Conservation (phyloP, 2,113 vertebrate species). For the Crypturellus undulatus region DNA sequence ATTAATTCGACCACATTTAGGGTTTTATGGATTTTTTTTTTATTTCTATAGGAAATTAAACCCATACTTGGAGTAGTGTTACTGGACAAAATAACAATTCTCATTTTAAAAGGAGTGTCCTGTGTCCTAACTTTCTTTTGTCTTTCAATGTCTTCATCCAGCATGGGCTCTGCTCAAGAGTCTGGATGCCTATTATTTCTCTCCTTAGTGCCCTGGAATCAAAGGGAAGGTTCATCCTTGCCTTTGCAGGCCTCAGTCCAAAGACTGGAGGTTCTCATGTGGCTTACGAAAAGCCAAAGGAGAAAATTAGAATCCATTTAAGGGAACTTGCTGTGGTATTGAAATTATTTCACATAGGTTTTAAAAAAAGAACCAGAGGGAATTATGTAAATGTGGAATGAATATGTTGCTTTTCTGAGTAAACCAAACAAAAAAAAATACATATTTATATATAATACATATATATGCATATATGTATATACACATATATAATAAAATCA, state of each 20-base stretch:
- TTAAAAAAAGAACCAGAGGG: background rate
- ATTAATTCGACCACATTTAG: background rate
- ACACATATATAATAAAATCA: background rate
- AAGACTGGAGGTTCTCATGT: background rate
- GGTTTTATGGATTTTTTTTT: background rate
- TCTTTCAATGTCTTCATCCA: background rate
- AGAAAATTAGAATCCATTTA: background rate
- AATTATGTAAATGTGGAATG: background rate
- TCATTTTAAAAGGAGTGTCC: background rate
- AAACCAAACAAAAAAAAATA: background rate
- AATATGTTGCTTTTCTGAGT: background rate
- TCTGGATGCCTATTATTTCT: background rate
- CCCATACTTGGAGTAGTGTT: background rate
- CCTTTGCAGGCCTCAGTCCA: background rate
- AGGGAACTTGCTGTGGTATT: background rate
- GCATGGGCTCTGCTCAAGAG: background rate
- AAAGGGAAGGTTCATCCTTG: background rate
- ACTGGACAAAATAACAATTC: background rate
- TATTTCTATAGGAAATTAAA: background rate
- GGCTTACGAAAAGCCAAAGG: background rate
- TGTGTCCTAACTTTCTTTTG: background rate
- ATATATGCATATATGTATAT: background rate
- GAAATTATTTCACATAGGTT: background rate
- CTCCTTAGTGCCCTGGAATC: background rate
- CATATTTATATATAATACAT: too few relatives aligned